A percentile compares a stretch with the other conserved stretches of the same genome.
phyloP scores from a whole-genome alignment of 2,888 invertebrate species.

The Lasioglossum pauxillum region DNA sequence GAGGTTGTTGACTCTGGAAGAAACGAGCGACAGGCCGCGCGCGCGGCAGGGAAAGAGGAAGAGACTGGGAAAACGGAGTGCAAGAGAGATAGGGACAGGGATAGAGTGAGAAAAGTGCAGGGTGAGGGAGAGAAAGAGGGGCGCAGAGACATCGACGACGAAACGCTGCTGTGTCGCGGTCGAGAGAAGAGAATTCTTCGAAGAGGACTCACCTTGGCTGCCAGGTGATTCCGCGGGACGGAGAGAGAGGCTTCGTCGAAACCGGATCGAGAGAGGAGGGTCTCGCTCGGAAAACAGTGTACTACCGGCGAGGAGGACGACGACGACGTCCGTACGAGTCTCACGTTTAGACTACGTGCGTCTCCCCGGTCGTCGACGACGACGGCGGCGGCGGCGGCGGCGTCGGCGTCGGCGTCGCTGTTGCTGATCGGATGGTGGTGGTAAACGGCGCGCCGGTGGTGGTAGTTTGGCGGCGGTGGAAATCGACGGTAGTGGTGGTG shows the following conservation, averaged over 20 bases:
- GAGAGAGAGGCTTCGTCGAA: slow-evolving; percentile 9
- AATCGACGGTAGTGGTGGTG: slow-evolving; percentile 6
- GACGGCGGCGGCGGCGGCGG: slow-evolving; percentile 29
- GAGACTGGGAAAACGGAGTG: neutral
- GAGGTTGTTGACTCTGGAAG: slow-evolving; percentile 1
- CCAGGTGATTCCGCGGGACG: slow-evolving; percentile 19
- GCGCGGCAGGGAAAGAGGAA: neutral
- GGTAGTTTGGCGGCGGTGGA: slow-evolving; percentile 13
- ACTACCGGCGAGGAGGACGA: slow-evolving; percentile 59
- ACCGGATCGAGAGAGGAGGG: slow-evolving; percentile 24
- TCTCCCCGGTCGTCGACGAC: slow-evolving; percentile 62
- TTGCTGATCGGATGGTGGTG: slow-evolving; percentile 10
- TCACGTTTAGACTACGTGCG: slow-evolving; percentile 69
- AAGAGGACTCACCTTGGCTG: slow-evolving; percentile 47
- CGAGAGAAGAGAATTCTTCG: neutral
- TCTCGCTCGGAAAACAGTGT: slow-evolving; percentile 50
- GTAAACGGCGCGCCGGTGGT: neutral
- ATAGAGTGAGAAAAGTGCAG: neutral
- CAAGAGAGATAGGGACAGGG: neutral
- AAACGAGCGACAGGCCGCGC: neutral
- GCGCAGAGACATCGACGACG: neutral
- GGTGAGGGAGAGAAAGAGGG: neutral
- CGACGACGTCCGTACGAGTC: slow-evolving; percentile 65
- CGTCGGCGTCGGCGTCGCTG: slow-evolving; percentile 10
- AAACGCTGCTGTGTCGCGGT: neutral